Base-by-base conservation (phyloP, 1,140 invertebrate species). In the Bombus balteatus region DNA sequence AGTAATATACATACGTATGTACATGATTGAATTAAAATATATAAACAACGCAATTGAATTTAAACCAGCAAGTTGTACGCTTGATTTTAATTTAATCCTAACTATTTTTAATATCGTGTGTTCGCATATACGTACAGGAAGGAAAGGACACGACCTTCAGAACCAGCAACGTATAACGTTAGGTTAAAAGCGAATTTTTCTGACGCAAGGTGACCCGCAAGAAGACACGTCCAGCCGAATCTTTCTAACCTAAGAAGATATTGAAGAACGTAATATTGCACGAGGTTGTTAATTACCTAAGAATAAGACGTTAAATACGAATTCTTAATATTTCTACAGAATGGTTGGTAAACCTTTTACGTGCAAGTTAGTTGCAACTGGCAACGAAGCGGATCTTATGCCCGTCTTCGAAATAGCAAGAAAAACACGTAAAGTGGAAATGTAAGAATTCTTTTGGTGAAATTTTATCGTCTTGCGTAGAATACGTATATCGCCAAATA, bases 371-470 rank as follows among this genome's bases (percentile, higher is more conserved):
- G 34, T 25, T 65, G 75, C 37, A 77, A 65, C 28, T 41, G 34
- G 37, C 34, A 41, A 10, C 57, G 13, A 77, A 77, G 37, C 57
- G 57, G 2, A 77, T 62, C 37, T 77, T 77, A n/a, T 22, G 15
- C 10, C 62, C 34, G 57, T 15, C 57, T 65, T 77, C 25, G 12
- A 39, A 37, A 41, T 41, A 62, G 37, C 25, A 77, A 59, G 25
- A 77, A 77, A 59, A 59, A 28, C 13, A n/a, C 12, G 13, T 39
- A 39, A 39, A 59, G 59, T 76, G 34, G 53, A 62, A 59, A n/a
- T 22, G 37, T 10, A 65, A 76, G 34, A 76, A 77, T 77, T 62
- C 15, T 37, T 76, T 77, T 22, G 57, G 57, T 77, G 75, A 59
- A 76, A 77, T 62, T 77, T 57, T 59, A 32, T 77, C 39, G 25